Percentiles rank a stretch among this genome's conserved stretches.
These are phyloP conservation scores for Ranitomeya imitator DNA, from an alignment of 2,113 vertebrate species.

Conservation along the genomic window DNA sequence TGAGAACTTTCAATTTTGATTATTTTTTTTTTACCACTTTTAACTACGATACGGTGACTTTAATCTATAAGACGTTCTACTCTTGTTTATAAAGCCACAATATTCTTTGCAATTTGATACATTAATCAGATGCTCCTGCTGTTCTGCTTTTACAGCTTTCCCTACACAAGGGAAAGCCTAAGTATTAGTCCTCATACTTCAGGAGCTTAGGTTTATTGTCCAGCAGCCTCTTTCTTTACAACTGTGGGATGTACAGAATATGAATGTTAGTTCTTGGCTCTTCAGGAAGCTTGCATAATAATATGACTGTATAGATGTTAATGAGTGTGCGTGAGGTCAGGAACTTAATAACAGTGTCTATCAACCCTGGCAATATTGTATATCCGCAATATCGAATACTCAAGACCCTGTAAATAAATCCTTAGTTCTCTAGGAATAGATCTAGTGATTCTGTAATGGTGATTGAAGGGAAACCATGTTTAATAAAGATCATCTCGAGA, in stretches of 20 bases:
- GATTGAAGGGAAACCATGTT: conserved; percentile 50
- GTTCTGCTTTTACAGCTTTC: not conserved
- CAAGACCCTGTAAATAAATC: conserved; percentile 38
- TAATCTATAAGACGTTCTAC: not conserved
- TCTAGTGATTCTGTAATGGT: conserved; percentile 48
- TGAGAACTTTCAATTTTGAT: too few species aligned
- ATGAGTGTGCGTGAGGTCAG: conserved; percentile 12
- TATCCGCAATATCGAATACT: conserved; percentile 10
- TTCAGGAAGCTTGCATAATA: not conserved
- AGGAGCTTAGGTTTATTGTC: not conserved
- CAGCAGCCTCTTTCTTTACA: conserved; percentile 2
- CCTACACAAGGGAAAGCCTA: conserved; percentile 27
- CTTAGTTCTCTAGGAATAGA: conserved; percentile 49
- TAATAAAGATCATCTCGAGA: conserved; percentile 57
- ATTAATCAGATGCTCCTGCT: conserved; percentile 37
- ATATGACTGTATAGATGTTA: not conserved
- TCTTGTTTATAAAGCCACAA: not conserved
- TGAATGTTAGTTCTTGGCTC: not conserved
- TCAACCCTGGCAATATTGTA: conserved; percentile 17
- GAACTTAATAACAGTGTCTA: conserved; percentile 32
- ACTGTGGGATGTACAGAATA: not conserved
- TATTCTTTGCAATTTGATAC: conserved; percentile 3
- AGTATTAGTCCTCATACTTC: conserved; percentile 1
- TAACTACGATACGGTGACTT: not conserved
- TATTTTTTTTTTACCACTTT: not conserved